Base-by-base conservation (phyloP, 2,113 vertebrate species). In the Acanthisitta chloris region DNA sequence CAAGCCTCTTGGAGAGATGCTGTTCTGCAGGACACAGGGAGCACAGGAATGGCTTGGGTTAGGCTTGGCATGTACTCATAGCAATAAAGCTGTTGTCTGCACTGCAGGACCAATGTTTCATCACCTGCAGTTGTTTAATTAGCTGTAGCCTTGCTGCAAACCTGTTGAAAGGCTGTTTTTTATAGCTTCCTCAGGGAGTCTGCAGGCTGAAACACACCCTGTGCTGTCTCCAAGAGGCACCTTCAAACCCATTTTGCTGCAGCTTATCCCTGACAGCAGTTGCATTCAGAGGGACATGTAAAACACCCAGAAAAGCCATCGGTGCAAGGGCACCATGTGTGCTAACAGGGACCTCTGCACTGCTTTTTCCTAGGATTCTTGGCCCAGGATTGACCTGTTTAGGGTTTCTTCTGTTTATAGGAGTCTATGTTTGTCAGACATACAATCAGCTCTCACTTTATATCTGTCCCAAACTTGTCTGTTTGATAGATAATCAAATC, bases 91-190 rank as follows among this genome's bases (percentile, higher is more conserved):
- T 90, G 65, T 21, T 86, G 66, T 31, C 90, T 92, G 83, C 72
- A 73, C 90, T 95, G 94, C 95, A 90, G 90, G 90, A 86, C 64
- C 64, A 64, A 66, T 31, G 72, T 86, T 52, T 43, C 40, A 48
- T 86, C 93, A 80, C 59, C 86, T 95, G 89, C 95, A 73, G 25
- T 42, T 79, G 86, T 90, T 95, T 88, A 95, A 94, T 95, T 96
- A 96, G 90, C 92, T 96, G 94, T 31, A 96, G 85, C 83, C 57
- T 81, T 88, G 80, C 86, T 95, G 94, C 86, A 91, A 81, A 91
- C 87, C 81, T 79, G 94, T 86, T 97, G 93, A 86, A 92, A 92
- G 69, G 86, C 64, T 89, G 89, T 82, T 94, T 89, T 86, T 88
- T 90, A 72, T 89, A 89, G 83, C 78, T 85, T 88, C 89, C 65